Conservation (phyloP, 2,888 invertebrate species). For the Molanna angustata region DNA sequence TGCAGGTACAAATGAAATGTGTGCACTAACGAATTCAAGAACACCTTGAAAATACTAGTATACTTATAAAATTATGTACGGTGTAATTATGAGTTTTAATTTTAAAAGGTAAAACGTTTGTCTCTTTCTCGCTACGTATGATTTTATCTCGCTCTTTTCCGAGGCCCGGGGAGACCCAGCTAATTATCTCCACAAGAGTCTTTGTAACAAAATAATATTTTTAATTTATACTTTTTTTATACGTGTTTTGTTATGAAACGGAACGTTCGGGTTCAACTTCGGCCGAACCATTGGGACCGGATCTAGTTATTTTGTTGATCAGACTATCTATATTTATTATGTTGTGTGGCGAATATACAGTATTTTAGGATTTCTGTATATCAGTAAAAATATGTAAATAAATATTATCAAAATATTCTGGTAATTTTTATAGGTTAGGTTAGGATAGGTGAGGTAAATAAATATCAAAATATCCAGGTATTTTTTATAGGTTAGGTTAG, state of each 20-base stretch:
- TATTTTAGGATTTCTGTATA: too few species aligned
- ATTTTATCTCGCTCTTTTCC: conserved; percentile 13
- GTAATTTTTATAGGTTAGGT: too few species aligned
- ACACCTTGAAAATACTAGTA: conserved; percentile 23
- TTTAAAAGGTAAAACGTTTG: conserved; percentile 19
- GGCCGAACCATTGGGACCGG: conserved; percentile 16
- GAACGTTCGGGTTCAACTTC: conserved; percentile 17
- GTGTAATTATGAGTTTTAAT: conserved; percentile 32
- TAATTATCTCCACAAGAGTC: conserved; percentile 30
- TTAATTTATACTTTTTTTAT: conserved; percentile 32
- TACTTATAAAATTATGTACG: conserved; percentile 28
- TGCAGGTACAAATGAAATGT: too few species aligned
- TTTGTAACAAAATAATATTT: conserved; percentile 31
- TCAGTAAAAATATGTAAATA: too few species aligned
- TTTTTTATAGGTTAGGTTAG: too few species aligned
- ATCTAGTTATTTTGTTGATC: too few species aligned
- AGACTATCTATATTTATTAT: too few species aligned
- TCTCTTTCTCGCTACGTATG: conserved; percentile 9
- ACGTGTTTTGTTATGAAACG: conserved; percentile 28
- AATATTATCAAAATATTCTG: too few species aligned
- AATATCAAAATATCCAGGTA: too few species aligned
- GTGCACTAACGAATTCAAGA: conserved; percentile 27
- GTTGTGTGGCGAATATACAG: too few species aligned
- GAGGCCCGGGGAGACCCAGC: conserved; percentile 20
- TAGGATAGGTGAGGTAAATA: too few species aligned